Evolutionary conservation across 2,888 invertebrate species (phyloP), one percentile per base, ranked within the genome.

Genomic region (Nowickia ferox): DNA sequence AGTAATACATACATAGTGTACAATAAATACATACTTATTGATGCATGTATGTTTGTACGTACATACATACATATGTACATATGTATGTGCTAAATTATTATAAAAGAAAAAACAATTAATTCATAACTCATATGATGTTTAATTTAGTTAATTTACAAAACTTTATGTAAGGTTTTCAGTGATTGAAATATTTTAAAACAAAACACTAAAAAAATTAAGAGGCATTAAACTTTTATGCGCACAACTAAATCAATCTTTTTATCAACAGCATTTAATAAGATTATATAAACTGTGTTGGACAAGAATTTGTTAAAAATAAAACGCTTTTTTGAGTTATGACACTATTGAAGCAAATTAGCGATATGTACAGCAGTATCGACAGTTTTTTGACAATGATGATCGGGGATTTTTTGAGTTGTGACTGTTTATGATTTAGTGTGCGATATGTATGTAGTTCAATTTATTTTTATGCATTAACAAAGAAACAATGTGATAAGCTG

Each of bases 221-320:
- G 71, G 46, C 71, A 63, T 55, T 72, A 46, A 79, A 71, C 71
- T 79, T 61, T 72, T 19, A 0, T 57, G 19, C 22, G 63, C 15
- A 42, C 15, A 69, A n/a, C n/a, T n/a, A n/a, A n/a, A n/a, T n/a
- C n/a, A n/a, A 40, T 9, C 1, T 9, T 61, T 13, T 69, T 61
- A 78, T 69, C 61, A 61, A 10, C 30, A 61, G 44, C 13, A 51
- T 78, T 66, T 51, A 11, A 13, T 5, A 0, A 48, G 8, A 22
- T 69, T 30, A 30, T 6, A 30, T 30, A 30, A 30, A 30, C 30
- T 30, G 6, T 6, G 30, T 6, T 30, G 30, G 6, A 22, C 22
- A 22, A 0, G 30, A 6, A 6, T 30, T 30, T 30, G 30, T 30
- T 30, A 0, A 30, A 30, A 30, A 30, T 2, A 22, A n/a, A 30